Conservation (phyloP, 2,113 vertebrate species). For the Lonchura striata region DNA sequence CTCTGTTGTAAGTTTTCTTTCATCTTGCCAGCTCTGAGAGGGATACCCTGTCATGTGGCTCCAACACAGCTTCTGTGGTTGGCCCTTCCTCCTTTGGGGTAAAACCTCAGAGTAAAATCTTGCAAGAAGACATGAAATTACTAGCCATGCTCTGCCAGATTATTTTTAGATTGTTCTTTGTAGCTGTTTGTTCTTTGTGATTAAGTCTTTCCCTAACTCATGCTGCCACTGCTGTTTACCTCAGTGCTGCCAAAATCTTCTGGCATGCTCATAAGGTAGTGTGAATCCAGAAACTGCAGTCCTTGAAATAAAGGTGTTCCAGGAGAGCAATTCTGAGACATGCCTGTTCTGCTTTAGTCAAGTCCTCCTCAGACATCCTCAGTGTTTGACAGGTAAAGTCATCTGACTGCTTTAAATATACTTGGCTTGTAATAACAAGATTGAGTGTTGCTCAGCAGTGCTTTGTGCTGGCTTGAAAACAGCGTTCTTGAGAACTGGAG, state of each 20-base stretch:
- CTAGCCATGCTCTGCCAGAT: background rate
- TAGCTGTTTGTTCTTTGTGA: background rate
- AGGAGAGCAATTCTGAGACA: background rate
- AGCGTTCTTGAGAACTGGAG: background rate
- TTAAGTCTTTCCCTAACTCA: background rate
- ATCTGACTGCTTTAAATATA: background rate
- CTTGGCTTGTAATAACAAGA: background rate
- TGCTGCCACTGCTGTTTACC: slow-evolving; percentile 4
- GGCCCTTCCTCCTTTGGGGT: background rate
- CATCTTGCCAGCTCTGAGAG: background rate
- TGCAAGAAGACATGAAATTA: background rate
- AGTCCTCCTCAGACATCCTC: background rate
- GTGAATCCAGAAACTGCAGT: background rate
- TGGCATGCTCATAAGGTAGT: background rate
- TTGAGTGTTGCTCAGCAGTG: background rate
- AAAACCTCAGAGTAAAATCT: background rate
- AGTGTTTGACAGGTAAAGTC: background rate
- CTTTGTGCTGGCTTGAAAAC: background rate
- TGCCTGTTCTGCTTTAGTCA: background rate
- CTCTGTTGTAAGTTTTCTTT: background rate
- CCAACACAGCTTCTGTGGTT: background rate
- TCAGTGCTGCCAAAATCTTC: background rate
- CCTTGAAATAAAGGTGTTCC: background rate
- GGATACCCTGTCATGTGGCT: background rate
- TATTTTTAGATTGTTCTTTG: slow-evolving; percentile 3